Evolutionary conservation across 2,888 invertebrate species (phyloP).

Genomic region (Macrophya alboannulata): DNA sequence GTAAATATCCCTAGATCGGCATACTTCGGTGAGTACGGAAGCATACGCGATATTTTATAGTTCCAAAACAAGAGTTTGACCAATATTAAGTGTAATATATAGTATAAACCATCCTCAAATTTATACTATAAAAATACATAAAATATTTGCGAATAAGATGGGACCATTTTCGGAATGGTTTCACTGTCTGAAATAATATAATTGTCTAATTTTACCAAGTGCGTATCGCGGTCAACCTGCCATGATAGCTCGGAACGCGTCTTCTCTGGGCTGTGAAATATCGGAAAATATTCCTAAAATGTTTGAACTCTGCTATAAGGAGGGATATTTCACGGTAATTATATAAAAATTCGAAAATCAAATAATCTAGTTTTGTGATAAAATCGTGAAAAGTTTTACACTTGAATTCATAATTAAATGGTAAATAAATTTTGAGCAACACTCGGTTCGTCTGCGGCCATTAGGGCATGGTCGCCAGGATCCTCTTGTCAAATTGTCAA

Average conservation of each 20-base stretch:
- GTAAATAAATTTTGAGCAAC: conserved; percentile 37
- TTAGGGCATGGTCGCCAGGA: conserved; percentile 74
- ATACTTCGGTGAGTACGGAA: conserved; percentile 60
- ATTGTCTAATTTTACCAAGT: conserved; percentile 62
- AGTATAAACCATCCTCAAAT: conserved; percentile 9
- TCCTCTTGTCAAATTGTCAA: conserved; percentile 69
- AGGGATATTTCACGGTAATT: conserved; percentile 74
- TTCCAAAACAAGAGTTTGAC: conserved; percentile 69
- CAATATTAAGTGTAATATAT: conserved; percentile 35
- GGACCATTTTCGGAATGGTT: not conserved
- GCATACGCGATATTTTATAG: conserved; percentile 72
- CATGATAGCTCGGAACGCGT: conserved; percentile 79
- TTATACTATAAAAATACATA: conserved; percentile 25
- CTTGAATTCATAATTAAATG: conserved; percentile 22
- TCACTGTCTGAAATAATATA: conserved; percentile 24
- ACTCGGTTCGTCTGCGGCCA: conserved; percentile 71
- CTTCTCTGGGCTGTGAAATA: conserved; percentile 70
- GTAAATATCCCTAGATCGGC: conserved; percentile 63
- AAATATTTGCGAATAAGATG: not conserved
- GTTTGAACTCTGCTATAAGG: conserved; percentile 72
- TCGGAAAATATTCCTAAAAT: conserved; percentile 70
- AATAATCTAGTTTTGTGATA: not conserved
- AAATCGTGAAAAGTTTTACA: not conserved
- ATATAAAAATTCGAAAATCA: conserved; percentile 38
- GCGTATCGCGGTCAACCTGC: conserved; percentile 74